Base-by-base conservation (phyloP, 92 coral and sea anemone species). In the Palythoa caribaeorum region DNA sequence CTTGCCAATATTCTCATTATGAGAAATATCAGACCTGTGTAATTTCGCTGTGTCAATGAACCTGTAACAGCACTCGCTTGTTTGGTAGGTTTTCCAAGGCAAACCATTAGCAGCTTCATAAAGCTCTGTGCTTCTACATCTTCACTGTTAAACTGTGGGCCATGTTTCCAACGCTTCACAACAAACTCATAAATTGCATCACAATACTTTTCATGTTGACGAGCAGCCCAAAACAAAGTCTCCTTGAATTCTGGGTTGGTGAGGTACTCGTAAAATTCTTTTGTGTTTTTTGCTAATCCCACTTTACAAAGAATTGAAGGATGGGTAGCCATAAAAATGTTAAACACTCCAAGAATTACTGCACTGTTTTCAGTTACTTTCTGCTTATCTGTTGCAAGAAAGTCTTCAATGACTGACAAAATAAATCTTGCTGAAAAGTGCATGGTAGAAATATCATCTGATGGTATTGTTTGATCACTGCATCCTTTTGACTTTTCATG, bases 1-100 rank as follows among this genome's bases (percentile, higher is more conserved):
- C 88, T 89, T 17, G 93, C 95, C 15, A 92, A 79, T 6, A 36
- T 21, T 6, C 95, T 89, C 77, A 92, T 76, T 69, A 90, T 16
- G 0, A 92, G 0, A 78, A 94, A 94, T 78, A 83, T 92, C 59
- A 84, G 62, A 20, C 92, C 93, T 52, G 90, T 92, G 2, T 85
- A 54, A 2, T 44, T 69, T 59, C 88, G 89, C 77, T 76, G 83
- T 0, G 84, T 88, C 38, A 88, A 53, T 2, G 96, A 88, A 3
- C 95, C 95, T 9, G 95, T 94, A 38, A 92, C 95, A 20, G 95
- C 95, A 70, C 80, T 10, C 1, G 96, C 92, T 89, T 94, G 96
- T 35, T 94, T 92, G 51, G 96, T 92, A 15, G 96, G 96, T 84
- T 92, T 94, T 17, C 96, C 96, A 16, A 94, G 93, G 69, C 90